A percentile compares a stretch with the other conserved stretches of the same genome.
Conservation (phyloP, 2,888 invertebrate genomes). For the Athalia cordata region DNA sequence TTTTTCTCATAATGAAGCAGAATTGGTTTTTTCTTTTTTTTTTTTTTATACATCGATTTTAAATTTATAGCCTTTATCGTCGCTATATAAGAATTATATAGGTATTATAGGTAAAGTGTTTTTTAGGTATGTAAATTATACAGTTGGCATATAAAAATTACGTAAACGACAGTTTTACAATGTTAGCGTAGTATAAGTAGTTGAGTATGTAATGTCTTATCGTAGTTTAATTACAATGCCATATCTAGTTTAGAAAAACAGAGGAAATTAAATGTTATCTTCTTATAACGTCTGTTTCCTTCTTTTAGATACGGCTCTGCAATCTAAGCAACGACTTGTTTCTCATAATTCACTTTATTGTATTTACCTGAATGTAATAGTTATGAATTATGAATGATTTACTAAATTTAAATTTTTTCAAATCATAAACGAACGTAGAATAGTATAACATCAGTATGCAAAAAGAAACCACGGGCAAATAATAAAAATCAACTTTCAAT, state of each 20-base stretch:
- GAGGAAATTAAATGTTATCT: slow-evolving; percentile 51
- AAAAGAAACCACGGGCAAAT: no score
- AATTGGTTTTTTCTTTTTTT: background rate
- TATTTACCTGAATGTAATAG: slow-evolving; percentile 9
- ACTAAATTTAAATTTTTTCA: background rate
- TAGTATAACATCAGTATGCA: no score
- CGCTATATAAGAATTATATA: background rate
- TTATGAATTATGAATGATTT: slow-evolving; percentile 1
- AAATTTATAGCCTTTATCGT: slow-evolving; percentile 22
- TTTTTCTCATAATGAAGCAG: slow-evolving; percentile 45
- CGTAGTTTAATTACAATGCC: slow-evolving; percentile 47
- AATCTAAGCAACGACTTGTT: background rate
- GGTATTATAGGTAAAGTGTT: slow-evolving; percentile 6
- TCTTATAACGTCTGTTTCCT: background rate
- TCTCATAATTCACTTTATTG: background rate
- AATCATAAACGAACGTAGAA: no score
- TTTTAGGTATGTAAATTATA: slow-evolving; percentile 58
- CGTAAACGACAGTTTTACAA: slow-evolving; percentile 62
- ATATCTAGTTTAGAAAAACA: slow-evolving; percentile 44
- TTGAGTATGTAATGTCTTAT: slow-evolving; percentile 11
- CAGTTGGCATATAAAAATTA: slow-evolving; percentile 67
- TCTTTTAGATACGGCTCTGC: slow-evolving; percentile 27
- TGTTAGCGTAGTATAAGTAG: slow-evolving; percentile 51
- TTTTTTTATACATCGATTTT: slow-evolving; percentile 34
- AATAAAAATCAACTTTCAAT: no score